Evolutionary conservation across 2,113 vertebrate genomes (phyloP).

Genomic region (Alligator mississippiensis): DNA sequence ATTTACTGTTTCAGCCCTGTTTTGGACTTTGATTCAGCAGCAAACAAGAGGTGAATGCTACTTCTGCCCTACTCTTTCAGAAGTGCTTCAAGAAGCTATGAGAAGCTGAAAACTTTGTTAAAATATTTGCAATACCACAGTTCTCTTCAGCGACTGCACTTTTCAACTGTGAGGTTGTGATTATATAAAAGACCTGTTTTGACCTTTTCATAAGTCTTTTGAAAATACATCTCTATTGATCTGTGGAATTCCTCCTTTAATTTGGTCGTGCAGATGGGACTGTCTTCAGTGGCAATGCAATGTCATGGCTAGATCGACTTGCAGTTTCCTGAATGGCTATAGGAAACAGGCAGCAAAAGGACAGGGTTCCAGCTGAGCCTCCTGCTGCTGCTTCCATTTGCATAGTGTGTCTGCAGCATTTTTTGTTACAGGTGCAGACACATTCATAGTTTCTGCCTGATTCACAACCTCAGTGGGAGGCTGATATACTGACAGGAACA

Average conservation of each 20-base stretch:
- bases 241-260: not conserved
- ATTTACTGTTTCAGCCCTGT: not conserved
- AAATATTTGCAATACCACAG: not conserved
- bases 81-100: accelerated
- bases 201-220: not conserved
- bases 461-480: not conserved
- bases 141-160: not conserved
- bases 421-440: accelerated
- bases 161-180: not conserved
- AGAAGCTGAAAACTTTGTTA: not conserved
- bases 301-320: accelerated
- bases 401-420: not conserved
- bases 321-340: not conserved
- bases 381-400: not conserved
- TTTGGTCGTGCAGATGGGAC: not conserved
- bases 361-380: not conserved
- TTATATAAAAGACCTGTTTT: not conserved
- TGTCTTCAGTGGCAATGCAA: accelerated
- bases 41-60: not conserved
- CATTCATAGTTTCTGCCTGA: not conserved
- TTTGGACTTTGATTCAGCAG: not conserved
- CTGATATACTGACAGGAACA: accelerated
- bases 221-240: not conserved
- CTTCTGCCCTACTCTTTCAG: not conserved
- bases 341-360: not conserved